phyloP scores from a whole-genome alignment of 2,888 invertebrate genomes.

The Neoascia interrupta region DNA sequence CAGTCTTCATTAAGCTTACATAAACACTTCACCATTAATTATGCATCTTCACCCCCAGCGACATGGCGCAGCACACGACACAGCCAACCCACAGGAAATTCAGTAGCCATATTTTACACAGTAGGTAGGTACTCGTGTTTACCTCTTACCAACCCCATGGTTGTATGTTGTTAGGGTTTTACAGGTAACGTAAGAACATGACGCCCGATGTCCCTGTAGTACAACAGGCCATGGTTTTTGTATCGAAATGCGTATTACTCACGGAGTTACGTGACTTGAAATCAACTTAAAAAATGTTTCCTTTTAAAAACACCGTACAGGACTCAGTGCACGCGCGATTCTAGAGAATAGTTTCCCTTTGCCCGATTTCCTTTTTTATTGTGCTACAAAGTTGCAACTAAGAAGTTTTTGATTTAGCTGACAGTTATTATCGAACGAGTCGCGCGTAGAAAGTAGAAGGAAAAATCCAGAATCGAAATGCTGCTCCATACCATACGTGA shows the following conservation, averaged over 20 bases:
- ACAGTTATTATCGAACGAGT: slow-evolving; percentile 62
- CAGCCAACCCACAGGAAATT: slow-evolving; percentile 51
- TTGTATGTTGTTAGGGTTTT: no score
- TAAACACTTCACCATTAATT: slow-evolving; percentile 32
- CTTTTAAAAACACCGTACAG: slow-evolving; percentile 16
- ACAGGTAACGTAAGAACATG: no score
- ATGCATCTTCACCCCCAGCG: slow-evolving; percentile 37
- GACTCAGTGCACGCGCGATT: slow-evolving; percentile 18
- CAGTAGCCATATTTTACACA: slow-evolving; percentile 36
- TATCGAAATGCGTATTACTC: slow-evolving; percentile 59
- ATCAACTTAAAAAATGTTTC: slow-evolving; percentile 38
- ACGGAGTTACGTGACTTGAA: slow-evolving; percentile 64
- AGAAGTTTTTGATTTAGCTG: slow-evolving; percentile 67
- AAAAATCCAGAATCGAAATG: slow-evolving; percentile 42
- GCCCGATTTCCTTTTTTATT: neutral
- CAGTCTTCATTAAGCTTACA: slow-evolving; percentile 13
- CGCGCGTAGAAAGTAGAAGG: slow-evolving; percentile 15
- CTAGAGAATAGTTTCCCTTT: slow-evolving; percentile 17
- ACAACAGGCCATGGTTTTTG: slow-evolving; percentile 46
- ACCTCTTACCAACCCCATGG: no score
- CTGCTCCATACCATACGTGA: no score
- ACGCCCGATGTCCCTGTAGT: no score
- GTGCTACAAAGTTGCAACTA: slow-evolving; percentile 25
- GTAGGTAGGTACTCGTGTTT: slow-evolving; percentile 1
- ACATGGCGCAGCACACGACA: slow-evolving; percentile 23